Percentiles rank a stretch among this genome's conserved stretches.
Conservation (phyloP, 2,888 invertebrate genomes). For the Pimpla rufipes region DNA sequence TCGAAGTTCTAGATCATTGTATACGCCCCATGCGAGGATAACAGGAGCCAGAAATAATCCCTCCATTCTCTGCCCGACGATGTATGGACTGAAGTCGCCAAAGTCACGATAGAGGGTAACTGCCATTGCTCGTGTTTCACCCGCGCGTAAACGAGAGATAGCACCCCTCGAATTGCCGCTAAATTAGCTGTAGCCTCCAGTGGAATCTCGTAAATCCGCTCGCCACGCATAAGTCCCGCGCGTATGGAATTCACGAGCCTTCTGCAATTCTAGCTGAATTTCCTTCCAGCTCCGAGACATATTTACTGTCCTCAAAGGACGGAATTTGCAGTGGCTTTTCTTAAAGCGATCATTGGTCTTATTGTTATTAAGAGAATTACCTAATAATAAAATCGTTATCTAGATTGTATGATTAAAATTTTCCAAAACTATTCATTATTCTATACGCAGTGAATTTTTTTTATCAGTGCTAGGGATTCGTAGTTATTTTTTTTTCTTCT, state of each 20-base stretch:
- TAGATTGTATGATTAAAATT: too few relatives aligned
- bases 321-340: too few relatives aligned
- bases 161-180: constrained; percentile 47
- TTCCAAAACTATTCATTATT: too few relatives aligned
- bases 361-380: too few relatives aligned
- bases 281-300: constrained; percentile 1
- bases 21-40: constrained; percentile 31
- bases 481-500: too few relatives aligned
- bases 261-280: neutral
- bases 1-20: constrained; percentile 49
- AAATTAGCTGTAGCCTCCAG: constrained; percentile 58
- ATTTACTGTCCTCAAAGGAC: neutral
- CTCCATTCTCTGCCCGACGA: constrained; percentile 54
- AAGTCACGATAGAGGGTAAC: constrained; percentile 53
- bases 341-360: too few relatives aligned
- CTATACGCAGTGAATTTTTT: too few relatives aligned
- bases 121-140: constrained; percentile 33
- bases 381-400: too few relatives aligned
- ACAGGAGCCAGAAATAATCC: constrained; percentile 61
- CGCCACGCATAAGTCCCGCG: constrained; percentile 9
- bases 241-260: constrained; percentile 20
- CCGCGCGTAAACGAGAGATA: constrained; percentile 25
- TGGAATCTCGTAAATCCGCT: constrained; percentile 59
- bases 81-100: constrained; percentile 51
- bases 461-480: too few relatives aligned